Conservation (phyloP, 2,888 invertebrate genomes). For the Penaeus monodon region DNA sequence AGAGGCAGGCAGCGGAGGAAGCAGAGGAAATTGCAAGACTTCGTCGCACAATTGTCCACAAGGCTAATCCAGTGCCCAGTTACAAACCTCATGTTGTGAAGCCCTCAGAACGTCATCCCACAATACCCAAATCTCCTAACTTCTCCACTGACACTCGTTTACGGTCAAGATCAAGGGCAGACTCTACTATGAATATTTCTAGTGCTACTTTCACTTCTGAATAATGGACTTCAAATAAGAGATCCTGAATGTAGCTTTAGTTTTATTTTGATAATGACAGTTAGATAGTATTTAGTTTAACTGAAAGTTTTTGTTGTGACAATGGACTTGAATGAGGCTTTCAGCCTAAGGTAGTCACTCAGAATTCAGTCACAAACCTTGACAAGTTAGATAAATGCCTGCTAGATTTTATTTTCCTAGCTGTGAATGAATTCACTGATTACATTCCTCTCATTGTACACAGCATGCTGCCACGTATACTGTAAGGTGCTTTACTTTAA, state of each 20-base stretch:
- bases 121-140: constrained; percentile 50
- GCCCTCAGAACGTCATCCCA: constrained; percentile 43
- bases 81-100: constrained; percentile 65
- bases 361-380: too few relatives aligned
- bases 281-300: too few relatives aligned
- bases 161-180: constrained; percentile 11
- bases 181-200: constrained; percentile 34
- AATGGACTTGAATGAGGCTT: too few relatives aligned
- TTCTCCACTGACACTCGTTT: constrained; percentile 52
- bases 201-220: neutral
- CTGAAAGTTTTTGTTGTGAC: too few relatives aligned
- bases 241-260: neutral
- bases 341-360: too few relatives aligned
- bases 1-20: constrained; percentile 73
- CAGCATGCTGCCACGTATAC: too few relatives aligned
- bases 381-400: too few relatives aligned
- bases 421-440: too few relatives aligned
- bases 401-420: too few relatives aligned
- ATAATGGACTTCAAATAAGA: constrained; percentile 9
- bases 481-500: too few relatives aligned
- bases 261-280: too few relatives aligned
- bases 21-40: constrained; percentile 73
- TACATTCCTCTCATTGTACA: too few relatives aligned
- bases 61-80: constrained; percentile 66
- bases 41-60: constrained; percentile 66